phyloP scores from a whole-genome alignment of 2,888 invertebrate genomes.

The Eilema caniola region DNA sequence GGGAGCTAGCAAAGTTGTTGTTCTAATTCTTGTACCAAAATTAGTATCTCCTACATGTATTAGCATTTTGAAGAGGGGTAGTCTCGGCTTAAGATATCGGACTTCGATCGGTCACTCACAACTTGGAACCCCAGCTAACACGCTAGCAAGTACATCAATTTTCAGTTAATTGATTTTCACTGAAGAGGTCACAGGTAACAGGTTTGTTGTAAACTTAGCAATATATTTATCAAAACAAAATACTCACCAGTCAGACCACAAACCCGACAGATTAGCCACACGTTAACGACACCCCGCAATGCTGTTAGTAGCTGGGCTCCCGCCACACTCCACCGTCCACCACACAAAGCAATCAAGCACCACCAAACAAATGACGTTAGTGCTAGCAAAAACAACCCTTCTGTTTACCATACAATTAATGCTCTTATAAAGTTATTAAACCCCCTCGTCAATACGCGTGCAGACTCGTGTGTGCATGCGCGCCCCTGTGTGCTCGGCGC shows the following conservation, averaged over 20 bases:
- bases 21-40: background rate
- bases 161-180: too few relatives aligned
- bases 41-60: background rate
- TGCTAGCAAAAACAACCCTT: constrained; percentile 14
- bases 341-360: background rate
- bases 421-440: constrained; percentile 12
- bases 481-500: background rate
- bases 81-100: too few relatives aligned
- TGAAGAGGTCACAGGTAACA: too few relatives aligned
- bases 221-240: background rate
- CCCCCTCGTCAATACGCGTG: constrained; percentile 5
- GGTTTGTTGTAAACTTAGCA: background rate
- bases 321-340: background rate
- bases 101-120: too few relatives aligned
- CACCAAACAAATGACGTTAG: constrained; percentile 10
- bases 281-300: background rate
- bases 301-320: background rate
- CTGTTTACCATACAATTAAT: constrained; percentile 8
- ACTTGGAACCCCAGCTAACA: too few relatives aligned
- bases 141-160: too few relatives aligned
- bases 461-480: constrained; percentile 8
- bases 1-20: background rate
- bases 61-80: background rate
- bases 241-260: background rate
- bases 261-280: background rate